Evolutionary conservation across 1,140 invertebrate genomes (phyloP).

Genomic region (Littorina saxatilis): DNA sequence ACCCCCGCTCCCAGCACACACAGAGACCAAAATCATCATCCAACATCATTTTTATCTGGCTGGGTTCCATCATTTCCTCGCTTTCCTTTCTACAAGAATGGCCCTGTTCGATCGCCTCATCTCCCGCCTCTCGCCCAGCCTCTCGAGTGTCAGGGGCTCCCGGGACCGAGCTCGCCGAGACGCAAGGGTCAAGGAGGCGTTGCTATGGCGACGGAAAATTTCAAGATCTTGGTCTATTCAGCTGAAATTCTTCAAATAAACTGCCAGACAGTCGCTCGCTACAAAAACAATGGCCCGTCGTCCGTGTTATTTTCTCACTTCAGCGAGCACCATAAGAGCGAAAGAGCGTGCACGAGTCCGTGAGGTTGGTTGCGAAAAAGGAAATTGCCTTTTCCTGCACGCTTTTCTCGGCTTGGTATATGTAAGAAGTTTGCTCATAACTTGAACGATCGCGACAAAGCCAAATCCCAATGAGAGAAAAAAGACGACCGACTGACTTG

Average conservation of each 20-base stretch:
- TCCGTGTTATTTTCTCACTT: background rate
- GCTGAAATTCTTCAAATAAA: conserved; percentile 35
- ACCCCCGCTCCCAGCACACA: background rate
- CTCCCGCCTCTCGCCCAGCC: background rate
- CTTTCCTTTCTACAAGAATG: no score
- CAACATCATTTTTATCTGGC: background rate
- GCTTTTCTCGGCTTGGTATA: no score
- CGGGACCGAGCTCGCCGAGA: background rate
- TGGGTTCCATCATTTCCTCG: background rate
- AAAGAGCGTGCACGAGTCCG: no score
- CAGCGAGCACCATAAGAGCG: background rate
- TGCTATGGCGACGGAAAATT: conserved; percentile 29
- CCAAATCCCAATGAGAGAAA: background rate
- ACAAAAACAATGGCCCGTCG: conserved; percentile 22
- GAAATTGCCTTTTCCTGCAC: background rate
- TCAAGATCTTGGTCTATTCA: conserved; percentile 34
- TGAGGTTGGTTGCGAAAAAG: background rate
- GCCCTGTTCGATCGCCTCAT: conserved; percentile 2
- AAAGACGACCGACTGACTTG: no score
- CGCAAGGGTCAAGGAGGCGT: conserved; percentile 24
- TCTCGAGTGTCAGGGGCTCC: conserved; percentile 9
- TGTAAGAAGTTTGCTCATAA: conserved; percentile 20
- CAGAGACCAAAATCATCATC: no score
- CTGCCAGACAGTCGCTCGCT: conserved; percentile 18
- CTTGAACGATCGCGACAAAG: background rate